Evolutionary conservation across 2,888 invertebrate genomes (phyloP).

Genomic region (Magallana nippona): DNA sequence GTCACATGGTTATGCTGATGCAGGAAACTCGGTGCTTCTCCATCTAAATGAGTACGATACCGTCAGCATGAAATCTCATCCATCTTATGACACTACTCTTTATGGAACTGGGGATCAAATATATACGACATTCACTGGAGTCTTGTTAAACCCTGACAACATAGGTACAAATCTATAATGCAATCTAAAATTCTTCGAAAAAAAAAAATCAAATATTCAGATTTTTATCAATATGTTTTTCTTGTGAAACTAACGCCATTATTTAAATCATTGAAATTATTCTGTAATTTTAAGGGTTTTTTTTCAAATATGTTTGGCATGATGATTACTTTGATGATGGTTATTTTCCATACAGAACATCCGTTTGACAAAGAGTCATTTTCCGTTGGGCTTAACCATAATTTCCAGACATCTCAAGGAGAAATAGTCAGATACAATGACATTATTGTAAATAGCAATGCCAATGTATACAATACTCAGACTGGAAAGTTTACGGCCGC

Average conservation of each 20-base stretch:
- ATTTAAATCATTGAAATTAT: no score
- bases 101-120: constrained; percentile 52
- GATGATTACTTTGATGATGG: no score
- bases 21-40: constrained; percentile 57
- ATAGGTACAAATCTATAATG: no score
- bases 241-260: no score
- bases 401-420: constrained; percentile 29
- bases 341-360: neutral
- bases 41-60: constrained; percentile 50
- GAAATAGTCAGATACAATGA: constrained; percentile 27
- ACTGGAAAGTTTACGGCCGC: constrained; percentile 51
- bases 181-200: no score
- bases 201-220: no score
- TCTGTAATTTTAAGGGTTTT: no score
- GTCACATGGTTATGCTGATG: constrained; percentile 52
- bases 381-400: constrained; percentile 15
- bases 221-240: no score
- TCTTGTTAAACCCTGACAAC: constrained; percentile 34
- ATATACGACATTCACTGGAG: constrained; percentile 49
- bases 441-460: constrained; percentile 6
- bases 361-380: neutral
- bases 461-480: constrained; percentile 36
- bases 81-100: constrained; percentile 42
- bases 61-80: constrained; percentile 46
- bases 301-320: no score